These are phyloP conservation scores for Pteromalus puparum DNA, from an alignment of 1,140 invertebrate genomes.

Conservation along the genomic window DNA sequence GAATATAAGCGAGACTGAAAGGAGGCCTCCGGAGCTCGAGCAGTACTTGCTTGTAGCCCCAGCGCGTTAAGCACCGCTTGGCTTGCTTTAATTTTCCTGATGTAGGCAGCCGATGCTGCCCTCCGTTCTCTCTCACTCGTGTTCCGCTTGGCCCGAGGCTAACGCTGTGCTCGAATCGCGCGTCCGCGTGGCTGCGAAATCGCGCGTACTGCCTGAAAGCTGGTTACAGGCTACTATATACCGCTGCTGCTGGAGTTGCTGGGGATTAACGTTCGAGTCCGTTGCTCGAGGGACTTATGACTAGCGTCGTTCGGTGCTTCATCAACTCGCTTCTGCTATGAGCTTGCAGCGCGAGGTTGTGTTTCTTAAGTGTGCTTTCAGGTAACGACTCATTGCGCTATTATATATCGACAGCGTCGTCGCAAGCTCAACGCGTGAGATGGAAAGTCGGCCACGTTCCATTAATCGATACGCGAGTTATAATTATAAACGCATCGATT, in stretches of 20 bases:
- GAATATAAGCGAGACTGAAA: conserved; percentile 19
- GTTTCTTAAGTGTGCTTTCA: background rate
- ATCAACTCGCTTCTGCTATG: conserved; percentile 2
- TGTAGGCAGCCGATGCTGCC: conserved; percentile 72
- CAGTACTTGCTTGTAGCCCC: conserved; percentile 69
- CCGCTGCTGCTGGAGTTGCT: background rate
- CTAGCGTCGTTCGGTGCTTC: conserved; percentile 46
- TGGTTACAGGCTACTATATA: background rate
- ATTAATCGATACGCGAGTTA: too few relatives aligned
- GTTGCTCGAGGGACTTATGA: background rate
- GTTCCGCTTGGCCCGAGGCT: conserved; percentile 54
- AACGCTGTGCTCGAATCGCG: background rate
- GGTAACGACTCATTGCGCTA: background rate
- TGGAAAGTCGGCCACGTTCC: too few relatives aligned
- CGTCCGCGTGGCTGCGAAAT: background rate
- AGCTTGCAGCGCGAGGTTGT: conserved; percentile 31
- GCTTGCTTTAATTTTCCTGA: conserved; percentile 76
- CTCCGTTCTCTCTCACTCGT: conserved; percentile 54
- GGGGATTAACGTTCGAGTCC: background rate
- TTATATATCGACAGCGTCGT: too few relatives aligned
- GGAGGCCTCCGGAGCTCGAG: conserved; percentile 58
- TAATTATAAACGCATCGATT: too few relatives aligned
- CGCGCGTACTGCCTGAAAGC: background rate
- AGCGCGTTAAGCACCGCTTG: conserved; percentile 75
- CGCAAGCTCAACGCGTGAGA: too few relatives aligned